These are phyloP conservation scores for Netelia virgata DNA, from an alignment of 2,888 invertebrate genomes.

Conservation along the genomic window DNA sequence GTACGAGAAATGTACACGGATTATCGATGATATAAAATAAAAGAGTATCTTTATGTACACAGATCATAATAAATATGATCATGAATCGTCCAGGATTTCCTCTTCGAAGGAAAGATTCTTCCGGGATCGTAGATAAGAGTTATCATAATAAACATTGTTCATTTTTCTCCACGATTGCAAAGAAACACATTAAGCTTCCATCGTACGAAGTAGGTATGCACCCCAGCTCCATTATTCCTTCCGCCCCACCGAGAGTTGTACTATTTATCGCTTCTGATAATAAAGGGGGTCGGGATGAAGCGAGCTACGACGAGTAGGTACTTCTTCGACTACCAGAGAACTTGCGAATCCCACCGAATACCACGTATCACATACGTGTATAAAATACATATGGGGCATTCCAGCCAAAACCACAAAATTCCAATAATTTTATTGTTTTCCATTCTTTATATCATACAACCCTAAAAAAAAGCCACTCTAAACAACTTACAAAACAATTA, in stretches of 20 bases:
- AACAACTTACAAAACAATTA: too few species aligned
- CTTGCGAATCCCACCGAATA: background rate
- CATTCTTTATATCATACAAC: background rate
- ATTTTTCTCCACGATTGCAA: background rate
- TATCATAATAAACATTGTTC: background rate
- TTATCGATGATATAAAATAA: too few species aligned
- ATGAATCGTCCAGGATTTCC: background rate
- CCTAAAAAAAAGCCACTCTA: too few species aligned
- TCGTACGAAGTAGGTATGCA: background rate
- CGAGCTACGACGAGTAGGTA: background rate
- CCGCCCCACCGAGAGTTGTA: background rate
- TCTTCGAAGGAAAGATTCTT: background rate
- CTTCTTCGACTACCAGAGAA: background rate
- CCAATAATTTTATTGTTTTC: background rate
- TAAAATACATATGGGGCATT: background rate
- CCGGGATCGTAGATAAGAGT: background rate
- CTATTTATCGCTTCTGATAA: slow-evolving; percentile 14
- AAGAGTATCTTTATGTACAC: background rate
- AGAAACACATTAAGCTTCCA: background rate
- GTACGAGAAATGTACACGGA: too few species aligned
- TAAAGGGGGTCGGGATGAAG: background rate
- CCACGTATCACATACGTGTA: background rate
- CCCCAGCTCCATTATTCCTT: slow-evolving; percentile 1
- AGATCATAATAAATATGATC: background rate
- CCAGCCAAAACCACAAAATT: background rate